These are phyloP conservation scores for Oryctes rhinoceros DNA, from an alignment of 1,140 invertebrate species.

Conservation along the genomic window DNA sequence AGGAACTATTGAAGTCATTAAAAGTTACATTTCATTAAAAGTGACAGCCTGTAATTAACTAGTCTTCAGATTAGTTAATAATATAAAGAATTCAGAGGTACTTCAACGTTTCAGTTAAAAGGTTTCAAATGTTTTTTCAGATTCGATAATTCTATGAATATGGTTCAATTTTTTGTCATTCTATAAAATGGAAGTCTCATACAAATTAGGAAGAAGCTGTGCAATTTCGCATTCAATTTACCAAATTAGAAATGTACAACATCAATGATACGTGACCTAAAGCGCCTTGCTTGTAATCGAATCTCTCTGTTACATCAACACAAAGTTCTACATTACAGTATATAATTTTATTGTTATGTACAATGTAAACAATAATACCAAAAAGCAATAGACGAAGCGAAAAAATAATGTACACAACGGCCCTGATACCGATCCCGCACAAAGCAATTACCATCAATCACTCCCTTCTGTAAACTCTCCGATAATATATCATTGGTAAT, in stretches of 20 bases:
- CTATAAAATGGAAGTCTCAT: too few species aligned
- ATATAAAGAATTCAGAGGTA: too few species aligned
- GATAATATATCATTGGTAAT: constrained; percentile 27
- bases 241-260: not conserved
- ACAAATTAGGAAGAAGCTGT: not conserved
- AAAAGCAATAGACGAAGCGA: not conserved
- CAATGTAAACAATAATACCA: constrained; percentile 13
- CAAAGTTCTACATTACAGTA: not conserved
- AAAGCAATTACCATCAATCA: constrained; percentile 30
- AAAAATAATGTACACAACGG: constrained; percentile 23
- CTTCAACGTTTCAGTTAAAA: too few species aligned
- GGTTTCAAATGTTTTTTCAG: too few species aligned
- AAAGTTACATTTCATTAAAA: too few species aligned
- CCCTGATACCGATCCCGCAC: constrained; percentile 10
- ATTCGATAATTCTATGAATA: too few species aligned
- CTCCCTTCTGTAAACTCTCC: constrained; percentile 12
- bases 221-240: not conserved
- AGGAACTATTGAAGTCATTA: too few species aligned
- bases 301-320: not conserved
- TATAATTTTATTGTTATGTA: not conserved
- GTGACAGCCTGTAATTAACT: too few species aligned
- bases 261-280: not conserved
- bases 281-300: not conserved
- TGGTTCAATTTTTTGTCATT: not conserved
- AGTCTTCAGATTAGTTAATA: too few species aligned